Evolutionary conservation across 2,888 invertebrate species (phyloP).

Genomic region (Mythimna lalbum): DNA sequence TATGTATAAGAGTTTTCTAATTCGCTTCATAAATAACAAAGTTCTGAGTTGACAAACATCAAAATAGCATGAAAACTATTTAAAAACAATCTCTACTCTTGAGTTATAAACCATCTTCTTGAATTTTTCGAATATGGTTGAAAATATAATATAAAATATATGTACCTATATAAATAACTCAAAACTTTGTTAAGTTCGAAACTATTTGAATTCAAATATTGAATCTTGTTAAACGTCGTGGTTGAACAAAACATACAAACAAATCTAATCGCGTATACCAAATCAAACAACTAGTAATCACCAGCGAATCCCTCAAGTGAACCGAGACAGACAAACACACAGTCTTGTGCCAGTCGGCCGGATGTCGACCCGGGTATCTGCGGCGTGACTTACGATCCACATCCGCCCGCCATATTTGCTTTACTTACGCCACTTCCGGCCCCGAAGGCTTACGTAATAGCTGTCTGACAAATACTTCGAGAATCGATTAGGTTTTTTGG

Average conservation of each 20-base stretch:
- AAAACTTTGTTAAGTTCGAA: no score
- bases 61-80: no score
- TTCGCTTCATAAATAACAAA: no score
- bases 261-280: slow-evolving; percentile 10
- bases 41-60: no score
- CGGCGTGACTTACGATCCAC: slow-evolving; percentile 88
- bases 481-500: slow-evolving; percentile 44
- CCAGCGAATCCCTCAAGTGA: slow-evolving; percentile 36
- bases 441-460: slow-evolving; percentile 66
- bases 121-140: no score
- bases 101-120: no score
- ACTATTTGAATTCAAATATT: background rate
- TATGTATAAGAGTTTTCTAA: no score
- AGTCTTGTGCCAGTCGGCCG: slow-evolving; percentile 74
- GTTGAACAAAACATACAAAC: slow-evolving; percentile 1
- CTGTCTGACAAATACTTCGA: slow-evolving; percentile 69
- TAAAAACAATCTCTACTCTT: no score
- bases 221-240: background rate
- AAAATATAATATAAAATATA: no score
- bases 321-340: slow-evolving; percentile 61
- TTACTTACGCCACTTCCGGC: slow-evolving; percentile 80
- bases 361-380: slow-evolving; percentile 80
- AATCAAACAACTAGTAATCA: slow-evolving; percentile 51
- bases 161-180: no score
- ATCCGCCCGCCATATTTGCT: slow-evolving; percentile 88